Conservation (phyloP, 2,888 invertebrate species). For the Adelphocoris suturalis region DNA sequence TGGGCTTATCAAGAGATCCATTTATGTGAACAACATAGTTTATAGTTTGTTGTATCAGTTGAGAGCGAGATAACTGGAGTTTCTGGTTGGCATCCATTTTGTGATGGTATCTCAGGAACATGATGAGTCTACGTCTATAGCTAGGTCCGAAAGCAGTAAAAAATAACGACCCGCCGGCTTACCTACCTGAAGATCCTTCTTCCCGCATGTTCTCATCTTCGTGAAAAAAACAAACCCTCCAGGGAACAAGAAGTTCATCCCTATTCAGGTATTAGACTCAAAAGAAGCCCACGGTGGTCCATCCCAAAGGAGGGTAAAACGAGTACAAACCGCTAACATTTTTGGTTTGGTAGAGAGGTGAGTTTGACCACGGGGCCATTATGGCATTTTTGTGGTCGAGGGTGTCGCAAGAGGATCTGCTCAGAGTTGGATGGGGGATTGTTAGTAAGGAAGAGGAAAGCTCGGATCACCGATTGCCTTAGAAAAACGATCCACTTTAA, state of each 20-base stretch:
- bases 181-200: conserved; percentile 32
- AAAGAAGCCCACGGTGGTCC: conserved; percentile 3
- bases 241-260: neutral
- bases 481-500: neutral
- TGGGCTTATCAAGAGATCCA: too few species aligned
- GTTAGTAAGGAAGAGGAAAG: neutral
- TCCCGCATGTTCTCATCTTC: neutral
- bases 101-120: neutral
- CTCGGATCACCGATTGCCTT: neutral
- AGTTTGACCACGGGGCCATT: neutral
- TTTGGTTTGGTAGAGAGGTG: neutral
- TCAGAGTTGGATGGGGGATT: neutral
- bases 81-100: too few species aligned
- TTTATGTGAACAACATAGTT: too few species aligned
- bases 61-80: too few species aligned
- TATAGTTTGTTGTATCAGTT: too few species aligned
- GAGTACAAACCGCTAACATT: neutral
- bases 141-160: conserved; percentile 11
- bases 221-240: neutral
- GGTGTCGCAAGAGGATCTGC: neutral
- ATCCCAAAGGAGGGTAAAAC: neutral
- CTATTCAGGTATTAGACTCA: neutral
- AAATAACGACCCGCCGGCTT: conserved; percentile 28
- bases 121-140: neutral
- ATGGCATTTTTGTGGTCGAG: neutral